Evolutionary conservation across 2,113 vertebrate species (phyloP).

Genomic region (Diglossa brunneiventris): DNA sequence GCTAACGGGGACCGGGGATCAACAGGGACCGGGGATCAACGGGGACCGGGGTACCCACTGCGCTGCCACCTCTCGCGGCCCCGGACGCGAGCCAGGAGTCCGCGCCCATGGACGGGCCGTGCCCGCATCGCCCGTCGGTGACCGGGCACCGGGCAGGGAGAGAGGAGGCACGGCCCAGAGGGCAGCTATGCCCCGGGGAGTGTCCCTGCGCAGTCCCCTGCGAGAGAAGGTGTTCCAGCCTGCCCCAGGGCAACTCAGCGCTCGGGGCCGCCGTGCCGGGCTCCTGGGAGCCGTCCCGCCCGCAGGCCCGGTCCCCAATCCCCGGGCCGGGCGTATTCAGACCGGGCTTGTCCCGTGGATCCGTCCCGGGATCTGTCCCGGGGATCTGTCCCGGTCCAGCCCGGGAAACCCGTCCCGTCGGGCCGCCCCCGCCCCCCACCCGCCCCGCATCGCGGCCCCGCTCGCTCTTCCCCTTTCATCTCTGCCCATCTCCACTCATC

Average conservation of each 20-base stretch:
- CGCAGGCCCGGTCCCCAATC: background rate
- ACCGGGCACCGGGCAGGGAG: background rate
- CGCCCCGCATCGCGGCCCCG: background rate
- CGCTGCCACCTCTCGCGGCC: no score
- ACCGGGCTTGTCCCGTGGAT: background rate
- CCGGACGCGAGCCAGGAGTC: background rate
- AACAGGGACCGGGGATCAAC: rapidly evolving
- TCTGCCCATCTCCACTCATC: conserved; percentile 83
- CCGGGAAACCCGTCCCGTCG: background rate
- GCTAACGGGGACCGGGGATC: rapidly evolving
- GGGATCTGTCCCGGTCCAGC: background rate
- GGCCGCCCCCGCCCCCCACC: background rate
- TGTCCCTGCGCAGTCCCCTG: background rate
- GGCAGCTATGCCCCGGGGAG: background rate
- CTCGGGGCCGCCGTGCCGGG: background rate
- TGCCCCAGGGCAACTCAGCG: background rate
- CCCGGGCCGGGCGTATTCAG: rapidly evolving
- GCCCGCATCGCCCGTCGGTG: background rate
- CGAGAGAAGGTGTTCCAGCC: background rate
- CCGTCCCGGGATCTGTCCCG: background rate
- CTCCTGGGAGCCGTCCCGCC: background rate
- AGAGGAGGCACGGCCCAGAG: background rate
- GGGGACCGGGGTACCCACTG: rapidly evolving
- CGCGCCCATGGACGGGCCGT: background rate
- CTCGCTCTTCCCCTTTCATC: conserved; percentile 79